phyloP scores from a whole-genome alignment of 2,113 vertebrate genomes.

The Passer montanus region DNA sequence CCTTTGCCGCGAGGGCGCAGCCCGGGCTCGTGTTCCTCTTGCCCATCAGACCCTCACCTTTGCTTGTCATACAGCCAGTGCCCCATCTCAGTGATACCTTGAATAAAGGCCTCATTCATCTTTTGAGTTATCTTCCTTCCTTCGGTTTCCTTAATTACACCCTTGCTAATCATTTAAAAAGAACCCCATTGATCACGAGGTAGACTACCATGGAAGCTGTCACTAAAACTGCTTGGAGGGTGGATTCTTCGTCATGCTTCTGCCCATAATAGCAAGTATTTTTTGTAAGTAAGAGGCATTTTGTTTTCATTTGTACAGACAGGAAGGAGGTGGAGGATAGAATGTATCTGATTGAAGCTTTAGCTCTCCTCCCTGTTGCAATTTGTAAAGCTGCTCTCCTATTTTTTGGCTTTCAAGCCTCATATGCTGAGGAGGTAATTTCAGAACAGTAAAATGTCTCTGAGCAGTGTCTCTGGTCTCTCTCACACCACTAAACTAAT shows the following conservation, averaged over 20 bases:
- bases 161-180: not conserved
- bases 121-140: not conserved
- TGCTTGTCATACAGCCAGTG: not conserved
- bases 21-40: not conserved
- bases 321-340: not conserved
- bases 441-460: not conserved
- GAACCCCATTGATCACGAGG: not conserved
- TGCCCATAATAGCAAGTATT: not conserved
- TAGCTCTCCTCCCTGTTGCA: not conserved
- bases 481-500: not conserved
- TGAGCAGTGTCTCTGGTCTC: not conserved
- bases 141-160: not conserved
- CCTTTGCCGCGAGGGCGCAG: accelerated
- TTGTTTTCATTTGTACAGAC: not conserved
- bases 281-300: not conserved
- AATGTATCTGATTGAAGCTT: not conserved
- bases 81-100: not conserved
- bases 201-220: not conserved
- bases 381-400: not conserved
- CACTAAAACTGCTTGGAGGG: not conserved
- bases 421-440: not conserved
- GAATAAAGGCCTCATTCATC: not conserved
- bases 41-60: not conserved
- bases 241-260: not conserved
- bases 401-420: not conserved